phyloP scores from a whole-genome alignment of 1,140 invertebrate genomes.

The Drosophila subpulchrella region DNA sequence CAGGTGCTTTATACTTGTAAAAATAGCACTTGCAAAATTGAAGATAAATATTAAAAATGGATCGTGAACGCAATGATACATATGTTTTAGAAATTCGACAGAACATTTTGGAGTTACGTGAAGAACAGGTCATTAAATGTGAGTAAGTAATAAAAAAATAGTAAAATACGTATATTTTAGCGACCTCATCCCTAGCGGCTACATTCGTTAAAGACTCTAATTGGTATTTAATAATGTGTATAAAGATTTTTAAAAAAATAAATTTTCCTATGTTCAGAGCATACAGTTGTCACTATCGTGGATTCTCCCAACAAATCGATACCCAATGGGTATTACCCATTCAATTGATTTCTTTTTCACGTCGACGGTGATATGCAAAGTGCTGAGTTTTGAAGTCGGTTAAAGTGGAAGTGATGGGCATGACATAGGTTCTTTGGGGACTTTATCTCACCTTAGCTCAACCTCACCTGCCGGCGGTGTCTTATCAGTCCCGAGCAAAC shows the following conservation, averaged over 20 bases:
- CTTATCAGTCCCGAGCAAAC: constrained; percentile 56
- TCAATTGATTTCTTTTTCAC: constrained; percentile 69
- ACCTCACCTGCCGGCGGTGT: constrained; percentile 18
- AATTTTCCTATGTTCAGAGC: neutral
- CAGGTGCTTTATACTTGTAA: no score
- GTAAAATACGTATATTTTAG: no score
- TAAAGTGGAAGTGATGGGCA: constrained; percentile 8
- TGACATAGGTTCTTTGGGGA: constrained; percentile 52
- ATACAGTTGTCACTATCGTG: neutral
- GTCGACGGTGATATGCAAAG: constrained; percentile 65
- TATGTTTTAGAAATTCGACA: no score
- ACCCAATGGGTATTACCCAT: constrained; percentile 16
- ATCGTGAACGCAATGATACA: no score
- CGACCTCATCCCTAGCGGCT: no score
- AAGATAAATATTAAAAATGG: no score
- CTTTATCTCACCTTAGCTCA: constrained; percentile 37
- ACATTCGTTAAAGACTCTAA: no score
- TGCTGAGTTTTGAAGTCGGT: constrained; percentile 19
- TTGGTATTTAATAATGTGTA: no score
- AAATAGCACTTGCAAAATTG: no score
- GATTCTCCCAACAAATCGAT: neutral
- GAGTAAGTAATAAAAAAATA: no score
- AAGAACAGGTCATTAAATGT: no score
- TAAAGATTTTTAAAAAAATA: neutral
- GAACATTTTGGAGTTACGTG: no score